Evolutionary conservation across 2,113 vertebrate genomes (phyloP).

Genomic region (Phalacrocorax carbo): DNA sequence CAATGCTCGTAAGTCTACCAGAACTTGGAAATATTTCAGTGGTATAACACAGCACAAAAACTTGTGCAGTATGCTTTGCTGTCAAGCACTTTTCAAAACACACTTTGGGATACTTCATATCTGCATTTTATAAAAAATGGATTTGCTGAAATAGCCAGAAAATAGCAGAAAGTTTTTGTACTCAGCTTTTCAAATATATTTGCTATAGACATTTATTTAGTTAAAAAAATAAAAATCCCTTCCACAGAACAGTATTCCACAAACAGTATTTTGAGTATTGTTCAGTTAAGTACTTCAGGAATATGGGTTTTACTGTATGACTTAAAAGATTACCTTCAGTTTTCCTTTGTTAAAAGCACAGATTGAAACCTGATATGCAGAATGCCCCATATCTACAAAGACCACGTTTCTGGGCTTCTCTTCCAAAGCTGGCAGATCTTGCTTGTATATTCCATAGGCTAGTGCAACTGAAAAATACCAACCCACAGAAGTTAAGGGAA

Average conservation of each 20-base stretch:
- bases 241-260: background rate
- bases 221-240: background rate
- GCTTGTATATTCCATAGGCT: conserved; percentile 97
- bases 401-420: conserved; percentile 93
- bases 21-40: background rate
- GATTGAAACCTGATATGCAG: conserved; percentile 90
- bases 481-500: background rate
- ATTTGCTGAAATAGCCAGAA: background rate
- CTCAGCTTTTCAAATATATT: background rate
- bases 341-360: conserved; percentile 97
- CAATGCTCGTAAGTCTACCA: background rate
- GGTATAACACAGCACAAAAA: background rate
- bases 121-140: background rate
- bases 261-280: background rate
- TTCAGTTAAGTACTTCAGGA: background rate
- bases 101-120: background rate
- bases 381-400: conserved; percentile 95
- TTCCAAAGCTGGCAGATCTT: conserved; percentile 89
- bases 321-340: conserved; percentile 82
- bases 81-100: background rate
- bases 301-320: background rate
- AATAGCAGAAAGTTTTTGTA: background rate
- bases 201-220: background rate
- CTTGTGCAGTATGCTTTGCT: background rate
- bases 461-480: conserved; percentile 83